These are phyloP conservation scores for Eustalomyia histrio DNA, from an alignment of 2,888 invertebrate genomes.

Conservation along the genomic window DNA sequence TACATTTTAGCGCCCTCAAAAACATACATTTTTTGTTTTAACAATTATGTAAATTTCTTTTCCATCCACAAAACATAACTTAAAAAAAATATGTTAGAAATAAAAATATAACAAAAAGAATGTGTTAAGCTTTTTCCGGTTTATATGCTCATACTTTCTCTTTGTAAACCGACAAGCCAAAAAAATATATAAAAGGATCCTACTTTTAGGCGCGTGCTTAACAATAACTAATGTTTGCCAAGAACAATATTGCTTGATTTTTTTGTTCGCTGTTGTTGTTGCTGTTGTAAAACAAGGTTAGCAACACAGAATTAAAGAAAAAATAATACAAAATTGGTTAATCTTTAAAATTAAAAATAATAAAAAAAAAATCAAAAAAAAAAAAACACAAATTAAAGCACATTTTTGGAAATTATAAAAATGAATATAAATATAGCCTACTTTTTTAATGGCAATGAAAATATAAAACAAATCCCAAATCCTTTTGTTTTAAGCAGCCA, in stretches of 20 bases:
- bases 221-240: background rate
- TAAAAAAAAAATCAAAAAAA: background rate
- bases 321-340: background rate
- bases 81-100: slow-evolving; percentile 3
- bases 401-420: background rate
- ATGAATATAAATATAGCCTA: background rate
- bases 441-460: background rate
- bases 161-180: slow-evolving; percentile 7
- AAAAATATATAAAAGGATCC: background rate
- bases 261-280: background rate
- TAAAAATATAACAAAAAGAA: slow-evolving; percentile 12
- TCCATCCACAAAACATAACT: background rate
- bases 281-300: slow-evolving; percentile 2
- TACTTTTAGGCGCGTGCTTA: slow-evolving; percentile 10
- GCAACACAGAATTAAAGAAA: slow-evolving; percentile 5
- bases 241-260: slow-evolving; percentile 13
- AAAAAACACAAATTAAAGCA: slow-evolving; percentile 7
- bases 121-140: slow-evolving; percentile 14
- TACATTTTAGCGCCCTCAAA: background rate
- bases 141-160: slow-evolving; percentile 17
- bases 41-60: slow-evolving; percentile 26
- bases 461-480: background rate
- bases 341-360: background rate
- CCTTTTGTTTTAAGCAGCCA: background rate
- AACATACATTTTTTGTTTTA: background rate